A percentile compares a stretch with the other conserved stretches of the same genome.
These are phyloP conservation scores for Morelia viridis DNA, from an alignment of 2,797 vertebrate genomes.

Conservation along the genomic window DNA sequence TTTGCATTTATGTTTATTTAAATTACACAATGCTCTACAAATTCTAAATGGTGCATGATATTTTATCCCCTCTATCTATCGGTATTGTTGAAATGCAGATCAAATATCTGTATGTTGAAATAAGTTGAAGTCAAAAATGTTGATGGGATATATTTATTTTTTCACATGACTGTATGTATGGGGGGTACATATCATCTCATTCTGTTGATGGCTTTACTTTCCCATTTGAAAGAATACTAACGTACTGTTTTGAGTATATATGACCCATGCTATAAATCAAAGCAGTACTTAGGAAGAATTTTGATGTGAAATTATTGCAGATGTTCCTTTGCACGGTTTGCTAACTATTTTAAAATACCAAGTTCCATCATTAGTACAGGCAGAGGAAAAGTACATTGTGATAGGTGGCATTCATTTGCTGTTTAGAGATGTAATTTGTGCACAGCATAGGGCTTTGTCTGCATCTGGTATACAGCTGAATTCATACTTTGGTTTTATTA, in stretches of 20 bases:
- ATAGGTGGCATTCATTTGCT: not conserved
- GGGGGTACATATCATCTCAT: too few relatives aligned
- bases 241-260: not conserved
- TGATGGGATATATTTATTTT: too few relatives aligned
- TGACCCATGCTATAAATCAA: not conserved
- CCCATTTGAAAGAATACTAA: not conserved
- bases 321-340: not conserved
- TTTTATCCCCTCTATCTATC: not conserved
- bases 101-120: not conserved
- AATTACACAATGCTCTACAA: not conserved
- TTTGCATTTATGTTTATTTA: not conserved
- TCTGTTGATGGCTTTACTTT: not conserved
- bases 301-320: not conserved
- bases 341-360: not conserved
- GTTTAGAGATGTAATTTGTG: conserved; percentile 5
- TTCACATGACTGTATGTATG: too few relatives aligned
- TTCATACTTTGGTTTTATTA: conserved; percentile 8
- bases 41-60: not conserved
- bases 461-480: conserved; percentile 11
- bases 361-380: not conserved
- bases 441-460: conserved; percentile 4
- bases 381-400: not conserved
- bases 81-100: not conserved
- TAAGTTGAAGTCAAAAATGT: too few relatives aligned
- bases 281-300: not conserved